phyloP scores from a whole-genome alignment of 2,797 vertebrate species.

The Atherinosoma microstoma region DNA sequence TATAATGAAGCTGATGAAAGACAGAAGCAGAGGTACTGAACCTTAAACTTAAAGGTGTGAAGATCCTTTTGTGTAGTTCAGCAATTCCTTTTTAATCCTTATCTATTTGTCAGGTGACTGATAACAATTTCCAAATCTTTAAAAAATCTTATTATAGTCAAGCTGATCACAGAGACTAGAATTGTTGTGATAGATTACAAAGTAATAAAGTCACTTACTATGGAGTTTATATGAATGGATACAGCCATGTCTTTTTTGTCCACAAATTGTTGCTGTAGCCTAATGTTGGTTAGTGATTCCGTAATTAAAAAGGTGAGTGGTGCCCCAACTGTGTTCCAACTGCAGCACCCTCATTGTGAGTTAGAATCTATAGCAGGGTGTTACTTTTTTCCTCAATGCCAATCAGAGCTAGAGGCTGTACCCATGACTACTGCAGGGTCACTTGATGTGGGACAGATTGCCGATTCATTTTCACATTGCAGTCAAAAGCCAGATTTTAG shows the following conservation, averaged over 20 bases:
- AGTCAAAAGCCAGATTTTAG: neutral
- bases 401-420: neutral
- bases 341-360: neutral
- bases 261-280: no score
- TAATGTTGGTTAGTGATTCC: neutral
- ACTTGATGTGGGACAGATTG: neutral
- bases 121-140: neutral
- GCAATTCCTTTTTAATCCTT: neutral
- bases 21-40: neutral
- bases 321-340: neutral
- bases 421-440: neutral
- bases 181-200: neutral
- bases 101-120: neutral
- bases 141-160: neutral
- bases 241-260: neutral
- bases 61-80: neutral
- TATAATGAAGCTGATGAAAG: neutral
- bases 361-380: neutral
- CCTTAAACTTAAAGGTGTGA: neutral
- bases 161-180: neutral
- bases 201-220: neutral
- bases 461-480: neutral
- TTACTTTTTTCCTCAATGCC: neutral
- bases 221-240: no score
- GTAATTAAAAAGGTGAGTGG: neutral